phyloP scores from a whole-genome alignment of 2,888 invertebrate genomes.

The Punctoribates punctum region DNA sequence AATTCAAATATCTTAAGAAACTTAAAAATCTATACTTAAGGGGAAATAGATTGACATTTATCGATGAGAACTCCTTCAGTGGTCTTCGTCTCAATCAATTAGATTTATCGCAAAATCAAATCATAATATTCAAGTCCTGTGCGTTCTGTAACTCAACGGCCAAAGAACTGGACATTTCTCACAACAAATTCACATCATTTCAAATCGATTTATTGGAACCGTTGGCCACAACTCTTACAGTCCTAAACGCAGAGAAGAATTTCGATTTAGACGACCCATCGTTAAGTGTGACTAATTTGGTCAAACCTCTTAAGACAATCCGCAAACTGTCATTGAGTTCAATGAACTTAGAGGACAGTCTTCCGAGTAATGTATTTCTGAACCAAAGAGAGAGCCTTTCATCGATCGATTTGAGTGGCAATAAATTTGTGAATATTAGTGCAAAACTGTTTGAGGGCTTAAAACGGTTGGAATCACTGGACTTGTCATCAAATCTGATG shows the following conservation, averaged over 20 bases:
- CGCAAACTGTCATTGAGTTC: conserved; percentile 45
- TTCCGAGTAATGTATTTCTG: conserved; percentile 39
- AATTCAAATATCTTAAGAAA: conserved; percentile 47
- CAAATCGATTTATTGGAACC: conserved; percentile 47
- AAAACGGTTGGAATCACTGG: conserved; percentile 62
- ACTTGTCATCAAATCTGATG: conserved; percentile 70
- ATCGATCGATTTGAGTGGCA: conserved; percentile 69
- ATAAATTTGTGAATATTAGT: conserved; percentile 63
- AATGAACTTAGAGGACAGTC: conserved; percentile 42
- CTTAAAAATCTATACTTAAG: conserved; percentile 54
- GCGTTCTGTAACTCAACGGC: conserved; percentile 70
- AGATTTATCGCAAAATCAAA: conserved; percentile 70
- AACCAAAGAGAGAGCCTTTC: conserved; percentile 55
- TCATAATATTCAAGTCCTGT: conserved; percentile 68
- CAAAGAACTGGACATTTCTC: conserved; percentile 68
- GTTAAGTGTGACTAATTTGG: conserved; percentile 54
- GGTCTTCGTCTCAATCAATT: conserved; percentile 64
- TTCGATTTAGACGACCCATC: conserved; percentile 47
- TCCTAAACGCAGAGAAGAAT: conserved; percentile 50
- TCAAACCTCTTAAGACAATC: conserved; percentile 62
- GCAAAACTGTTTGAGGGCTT: conserved; percentile 60
- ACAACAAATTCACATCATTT: conserved; percentile 59
- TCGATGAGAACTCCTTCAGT: conserved; percentile 48
- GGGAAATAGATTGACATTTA: conserved; percentile 69
- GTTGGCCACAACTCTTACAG: conserved; percentile 44